These are phyloP conservation scores for Miniopterus natalensis DNA, from an alignment of 2,113 vertebrate genomes.

Conservation along the genomic window DNA sequence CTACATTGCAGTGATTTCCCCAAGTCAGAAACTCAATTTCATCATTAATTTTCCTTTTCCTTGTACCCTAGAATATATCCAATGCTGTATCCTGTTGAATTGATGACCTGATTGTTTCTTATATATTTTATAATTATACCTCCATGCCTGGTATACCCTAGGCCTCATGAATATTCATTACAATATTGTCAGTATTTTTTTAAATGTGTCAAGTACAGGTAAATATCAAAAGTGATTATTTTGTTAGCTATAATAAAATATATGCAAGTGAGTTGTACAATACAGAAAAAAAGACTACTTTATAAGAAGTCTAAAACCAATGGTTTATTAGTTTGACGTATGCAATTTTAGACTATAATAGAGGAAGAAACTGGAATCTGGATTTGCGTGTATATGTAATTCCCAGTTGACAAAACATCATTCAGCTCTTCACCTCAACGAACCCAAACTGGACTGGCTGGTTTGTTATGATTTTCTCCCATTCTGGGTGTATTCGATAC, in stretches of 20 bases:
- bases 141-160: too few species aligned
- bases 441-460: not conserved
- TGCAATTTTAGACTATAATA: not conserved
- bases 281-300: not conserved
- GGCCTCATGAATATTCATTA: not conserved
- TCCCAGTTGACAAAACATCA: not conserved
- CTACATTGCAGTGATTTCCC: not conserved
- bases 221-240: not conserved
- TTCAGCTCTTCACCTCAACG: not conserved
- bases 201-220: not conserved
- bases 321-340: not conserved
- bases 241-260: not conserved
- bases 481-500: conserved; percentile 22
- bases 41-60: not conserved
- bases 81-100: not conserved
- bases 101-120: not conserved
- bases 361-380: not conserved
- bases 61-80: not conserved
- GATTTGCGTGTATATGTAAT: not conserved
- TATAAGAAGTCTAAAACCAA: not conserved
- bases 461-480: conserved; percentile 22
- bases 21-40: not conserved
- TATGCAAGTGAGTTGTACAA: not conserved
- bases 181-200: not conserved
- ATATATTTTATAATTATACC: too few species aligned